These are phyloP conservation scores for Hesperophylax magnus DNA, from an alignment of 1,140 invertebrate species.

Conservation along the genomic window DNA sequence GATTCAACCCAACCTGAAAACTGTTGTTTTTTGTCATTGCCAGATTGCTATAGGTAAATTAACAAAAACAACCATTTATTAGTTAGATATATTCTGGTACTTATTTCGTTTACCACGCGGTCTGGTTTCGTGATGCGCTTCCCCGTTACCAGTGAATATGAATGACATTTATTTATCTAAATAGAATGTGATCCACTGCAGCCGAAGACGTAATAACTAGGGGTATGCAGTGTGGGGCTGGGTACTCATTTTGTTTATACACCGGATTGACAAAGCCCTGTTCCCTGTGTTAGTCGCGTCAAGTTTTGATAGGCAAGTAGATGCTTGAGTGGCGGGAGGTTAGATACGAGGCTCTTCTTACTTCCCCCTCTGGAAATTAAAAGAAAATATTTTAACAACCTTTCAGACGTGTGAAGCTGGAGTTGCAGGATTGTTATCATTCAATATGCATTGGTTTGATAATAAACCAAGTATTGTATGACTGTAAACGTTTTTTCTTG, in stretches of 20 bases:
- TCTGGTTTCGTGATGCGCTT: neutral
- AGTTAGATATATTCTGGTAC: no score
- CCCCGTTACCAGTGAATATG: conserved; percentile 50
- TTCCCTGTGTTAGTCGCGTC: neutral
- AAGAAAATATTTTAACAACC: conserved; percentile 53
- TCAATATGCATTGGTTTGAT: conserved; percentile 48
- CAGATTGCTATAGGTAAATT: no score
- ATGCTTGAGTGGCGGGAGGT: conserved; percentile 51
- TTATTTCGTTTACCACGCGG: neutral
- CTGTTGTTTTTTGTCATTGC: no score
- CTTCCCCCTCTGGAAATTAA: conserved; percentile 45
- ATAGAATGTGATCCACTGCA: conserved; percentile 51
- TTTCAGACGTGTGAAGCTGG: conserved; percentile 9
- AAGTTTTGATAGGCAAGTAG: conserved; percentile 38
- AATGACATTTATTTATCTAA: conserved; percentile 58
- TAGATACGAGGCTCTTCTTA: conserved; percentile 40
- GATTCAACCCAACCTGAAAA: no score
- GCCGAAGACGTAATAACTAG: conserved; percentile 42
- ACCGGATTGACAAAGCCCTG: conserved; percentile 22
- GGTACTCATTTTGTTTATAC: conserved; percentile 50
- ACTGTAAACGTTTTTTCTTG: no score
- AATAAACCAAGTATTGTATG: neutral
- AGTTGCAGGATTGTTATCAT: neutral
- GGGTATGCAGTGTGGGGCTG: conserved; percentile 11
- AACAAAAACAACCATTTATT: no score